phyloP scores from a whole-genome alignment of 2,888 invertebrate species.

The Colletes collaris region DNA sequence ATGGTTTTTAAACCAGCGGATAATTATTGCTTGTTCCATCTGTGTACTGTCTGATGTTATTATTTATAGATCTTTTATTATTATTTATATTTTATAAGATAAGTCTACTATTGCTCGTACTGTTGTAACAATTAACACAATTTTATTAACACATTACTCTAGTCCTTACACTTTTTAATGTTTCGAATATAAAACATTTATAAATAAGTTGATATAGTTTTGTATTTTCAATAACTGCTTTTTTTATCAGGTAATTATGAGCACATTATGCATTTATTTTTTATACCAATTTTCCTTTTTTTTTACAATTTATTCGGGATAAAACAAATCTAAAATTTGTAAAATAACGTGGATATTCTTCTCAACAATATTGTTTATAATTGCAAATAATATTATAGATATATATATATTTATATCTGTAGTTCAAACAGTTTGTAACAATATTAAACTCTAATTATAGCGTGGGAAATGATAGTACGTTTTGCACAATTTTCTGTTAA shows the following conservation, averaged over 20 bases:
- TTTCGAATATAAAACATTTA: conserved; percentile 41
- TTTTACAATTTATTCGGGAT: neutral
- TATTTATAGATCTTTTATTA: conserved; percentile 55
- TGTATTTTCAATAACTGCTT: conserved; percentile 21
- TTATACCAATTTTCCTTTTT: neutral
- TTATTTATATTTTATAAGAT: conserved; percentile 53
- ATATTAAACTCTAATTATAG: conserved; percentile 25
- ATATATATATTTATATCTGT: conserved; percentile 11
- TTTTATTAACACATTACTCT: conserved; percentile 66
- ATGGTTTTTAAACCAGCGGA: conserved; percentile 33
- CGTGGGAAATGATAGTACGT: conserved; percentile 13
- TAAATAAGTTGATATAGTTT: conserved; percentile 22
- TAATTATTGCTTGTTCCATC: conserved; percentile 53
- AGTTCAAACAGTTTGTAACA: conserved; percentile 19
- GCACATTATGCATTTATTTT: conserved; percentile 20
- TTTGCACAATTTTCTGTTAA: conserved; percentile 21
- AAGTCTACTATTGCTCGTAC: conserved; percentile 47
- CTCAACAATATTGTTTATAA: conserved; percentile 10
- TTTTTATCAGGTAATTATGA: conserved; percentile 7
- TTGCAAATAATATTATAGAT: conserved; percentile 17
- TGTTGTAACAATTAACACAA: conserved; percentile 56
- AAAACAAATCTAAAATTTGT: conserved; percentile 20
- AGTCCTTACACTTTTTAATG: conserved; percentile 69
- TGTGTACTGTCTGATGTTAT: conserved; percentile 57
- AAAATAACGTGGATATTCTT: conserved; percentile 25